Base-by-base conservation (phyloP, 2,113 vertebrate genomes). In the Pionites leucogaster region DNA sequence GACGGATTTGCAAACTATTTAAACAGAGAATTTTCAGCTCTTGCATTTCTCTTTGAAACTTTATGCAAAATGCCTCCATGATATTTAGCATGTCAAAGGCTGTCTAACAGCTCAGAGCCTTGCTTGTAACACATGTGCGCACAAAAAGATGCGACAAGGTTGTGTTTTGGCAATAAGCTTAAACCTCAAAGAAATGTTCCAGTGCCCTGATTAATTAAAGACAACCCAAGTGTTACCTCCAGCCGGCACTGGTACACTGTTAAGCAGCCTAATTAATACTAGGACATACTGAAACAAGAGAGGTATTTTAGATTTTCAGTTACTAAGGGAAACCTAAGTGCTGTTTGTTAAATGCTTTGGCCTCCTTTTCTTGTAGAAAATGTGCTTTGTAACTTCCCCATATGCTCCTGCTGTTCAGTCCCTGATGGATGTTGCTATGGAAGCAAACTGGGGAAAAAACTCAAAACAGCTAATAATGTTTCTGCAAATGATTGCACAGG, bases 341-440 rank as follows among this genome's bases (percentile, higher is more conserved):
- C 81, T 95, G 86, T 77, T 92, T 95, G 67, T 84, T 96, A 97
- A 96, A 97, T 68, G 70, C 62, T 95, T 93, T 94, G 93, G 90
- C 95, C 95, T 96, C 89, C 80, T 96, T 97, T 94, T 93, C 90
- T 91, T 93, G 93, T 93, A 90, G 92, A 91, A 96, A 96, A 96
- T 90, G 86, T 88, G 90, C 95, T 94, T 94, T 92, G 83, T 92
- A 95, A 93, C 95, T 97, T 91, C 57, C 60, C 92, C 92, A 95
- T 96, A 94, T 97, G 95, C 70, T 96, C 91, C 93, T 81, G 78
- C 94, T 96, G 83, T 90, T 97, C 89, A 90, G 62, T 96, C 89
- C 78, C 90, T 96, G 96, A 96, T 95, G 96, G 93, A 96, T 94
- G 97, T 97, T 97, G 94, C 96, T 96, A 97, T 97, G 96, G 97